phyloP scores from a whole-genome alignment of 2,888 invertebrate genomes.

The Hirtodrosophila confusa region DNA sequence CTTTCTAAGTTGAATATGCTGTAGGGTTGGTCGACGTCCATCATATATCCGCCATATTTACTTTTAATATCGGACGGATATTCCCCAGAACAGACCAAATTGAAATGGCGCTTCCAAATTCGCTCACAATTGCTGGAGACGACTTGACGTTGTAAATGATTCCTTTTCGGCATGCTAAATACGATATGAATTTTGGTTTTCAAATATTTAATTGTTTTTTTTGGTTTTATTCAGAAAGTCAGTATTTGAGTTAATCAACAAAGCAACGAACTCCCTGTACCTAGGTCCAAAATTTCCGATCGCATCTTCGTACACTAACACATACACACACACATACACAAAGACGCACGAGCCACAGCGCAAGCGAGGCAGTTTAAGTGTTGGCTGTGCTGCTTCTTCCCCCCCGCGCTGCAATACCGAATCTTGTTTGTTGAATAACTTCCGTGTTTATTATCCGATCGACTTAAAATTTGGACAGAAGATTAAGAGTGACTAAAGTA shows the following conservation, averaged over 20 bases:
- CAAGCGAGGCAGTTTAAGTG: too few relatives aligned
- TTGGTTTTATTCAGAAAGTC: neutral
- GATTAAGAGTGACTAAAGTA: too few relatives aligned
- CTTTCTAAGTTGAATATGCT: constrained; percentile 15
- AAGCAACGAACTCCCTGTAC: too few relatives aligned
- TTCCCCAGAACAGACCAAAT: constrained; percentile 15
- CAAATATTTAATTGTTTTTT: neutral
- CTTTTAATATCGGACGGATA: constrained; percentile 20
- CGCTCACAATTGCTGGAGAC: neutral
- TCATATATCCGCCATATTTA: constrained; percentile 25
- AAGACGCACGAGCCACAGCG: too few relatives aligned
- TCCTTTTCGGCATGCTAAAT: constrained; percentile 1
- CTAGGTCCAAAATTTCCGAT: too few relatives aligned
- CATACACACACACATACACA: too few relatives aligned
- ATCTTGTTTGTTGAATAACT: too few relatives aligned
- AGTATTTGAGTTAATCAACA: neutral
- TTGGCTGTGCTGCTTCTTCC: too few relatives aligned
- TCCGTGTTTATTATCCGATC: too few relatives aligned
- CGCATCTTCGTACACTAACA: too few relatives aligned
- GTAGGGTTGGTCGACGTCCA: constrained; percentile 9
- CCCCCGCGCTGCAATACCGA: too few relatives aligned
- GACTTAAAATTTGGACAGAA: too few relatives aligned
- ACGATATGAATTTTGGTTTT: constrained; percentile 9
- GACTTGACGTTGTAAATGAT: neutral
- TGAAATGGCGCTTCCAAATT: constrained; percentile 7